phyloP scores from a whole-genome alignment of 1,140 invertebrate species.

The Procambarus clarkii region DNA sequence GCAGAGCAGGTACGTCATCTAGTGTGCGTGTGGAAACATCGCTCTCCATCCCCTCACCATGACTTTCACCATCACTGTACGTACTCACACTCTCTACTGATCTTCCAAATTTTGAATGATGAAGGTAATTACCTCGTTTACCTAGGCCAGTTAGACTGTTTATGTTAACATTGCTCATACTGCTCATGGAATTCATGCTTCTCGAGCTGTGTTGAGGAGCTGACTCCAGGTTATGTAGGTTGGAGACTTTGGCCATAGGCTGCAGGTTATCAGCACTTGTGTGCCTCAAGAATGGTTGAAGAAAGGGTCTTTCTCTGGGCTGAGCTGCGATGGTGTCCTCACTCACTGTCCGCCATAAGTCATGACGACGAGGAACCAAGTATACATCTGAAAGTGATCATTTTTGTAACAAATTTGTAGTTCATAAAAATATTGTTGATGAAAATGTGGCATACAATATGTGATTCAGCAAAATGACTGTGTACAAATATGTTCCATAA shows the following conservation, averaged over 20 bases:
- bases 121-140: not conserved
- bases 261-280: constrained; percentile 48
- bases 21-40: constrained; percentile 29
- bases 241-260: constrained; percentile 36
- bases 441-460: not conserved
- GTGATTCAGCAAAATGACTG: too few species aligned
- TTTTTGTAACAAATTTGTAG: not conserved
- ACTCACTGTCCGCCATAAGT: constrained; percentile 62
- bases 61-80: constrained; percentile 40
- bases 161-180: constrained; percentile 35
- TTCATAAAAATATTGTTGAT: not conserved
- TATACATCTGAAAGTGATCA: constrained; percentile 24
- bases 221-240: constrained; percentile 19
- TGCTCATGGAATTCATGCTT: constrained; percentile 43
- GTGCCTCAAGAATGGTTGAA: constrained; percentile 39
- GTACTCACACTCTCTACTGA: constrained; percentile 42
- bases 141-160: constrained; percentile 14
- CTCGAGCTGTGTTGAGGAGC: constrained; percentile 8
- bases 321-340: constrained; percentile 47
- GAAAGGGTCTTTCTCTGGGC: not conserved
- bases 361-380: constrained; percentile 52
- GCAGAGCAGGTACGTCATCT: constrained; percentile 30
- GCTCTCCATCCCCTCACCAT: constrained; percentile 39
- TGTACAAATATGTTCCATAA: too few species aligned
- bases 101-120: not conserved